Evolutionary conservation across 2,797 vertebrate species (phyloP), one percentile per base, ranked within the genome.

Genomic region (Steatocranus sp.): DNA sequence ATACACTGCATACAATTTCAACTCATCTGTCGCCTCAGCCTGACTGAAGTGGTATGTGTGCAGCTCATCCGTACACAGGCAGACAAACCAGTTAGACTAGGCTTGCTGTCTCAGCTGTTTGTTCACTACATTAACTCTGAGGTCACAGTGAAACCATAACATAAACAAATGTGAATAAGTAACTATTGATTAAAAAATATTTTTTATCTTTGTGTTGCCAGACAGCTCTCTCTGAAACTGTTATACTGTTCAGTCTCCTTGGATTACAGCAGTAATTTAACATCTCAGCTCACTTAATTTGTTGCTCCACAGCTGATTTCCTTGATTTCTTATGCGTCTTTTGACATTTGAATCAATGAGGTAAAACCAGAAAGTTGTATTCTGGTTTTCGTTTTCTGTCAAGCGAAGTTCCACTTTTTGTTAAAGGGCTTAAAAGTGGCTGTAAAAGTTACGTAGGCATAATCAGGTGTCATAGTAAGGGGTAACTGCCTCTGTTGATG

Each of bases 361-460:
- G 12, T 66, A 34, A 66, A 66, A 66, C 1, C 61, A 66, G n/a
- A 66, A 66, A 0, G 11, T 66, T 20, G 27, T 32, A 38, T 38
- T 41, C 34, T 66, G n/a, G 5, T 58, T 38, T 36, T 66, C 0
- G 3, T 58, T 38, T 36, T 38, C n/a, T 66, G 11, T 66, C 34
- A 66, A 20, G 11, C 1, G 1, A 66, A 66, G 34, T 66, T 66
- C 61, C 8, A 38, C 61, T 41, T 0, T 41, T 4, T 61, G 30
- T 34, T 23, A 34, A 5, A 61, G 30, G 0, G 8, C 23, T 25
- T 68, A 10, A 43, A 68, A 17, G 20, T 32, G 54, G 36, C 36
- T 25, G 20, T 68, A 9, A 68, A 68, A 25, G 63, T 41, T 41
- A 0, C 0, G 2, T 68, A 4, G 36, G 12, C n/a, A 15, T 6